Evolutionary conservation across 2,888 invertebrate species (phyloP), one percentile per base, ranked within the genome.

Genomic region (Cataglyphis rosenhaueri): DNA sequence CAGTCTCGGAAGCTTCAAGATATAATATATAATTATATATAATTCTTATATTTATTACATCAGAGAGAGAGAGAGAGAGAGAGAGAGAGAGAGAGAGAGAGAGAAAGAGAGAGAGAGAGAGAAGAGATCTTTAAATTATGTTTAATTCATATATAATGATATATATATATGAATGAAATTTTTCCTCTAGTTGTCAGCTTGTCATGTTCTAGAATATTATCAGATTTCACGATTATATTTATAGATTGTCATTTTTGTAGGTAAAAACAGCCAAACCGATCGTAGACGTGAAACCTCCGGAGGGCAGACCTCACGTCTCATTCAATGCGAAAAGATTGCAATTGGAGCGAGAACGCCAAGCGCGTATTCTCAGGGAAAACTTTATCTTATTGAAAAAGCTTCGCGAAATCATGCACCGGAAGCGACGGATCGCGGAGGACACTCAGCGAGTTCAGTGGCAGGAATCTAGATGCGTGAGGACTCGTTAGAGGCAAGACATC

Each of bases 331-430:
- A 94, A 25, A 90, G 92, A 32, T 81, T 87, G 44, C 94, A 94
- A 81, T 62, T 94, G 25, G 93, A 94, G 65, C 88, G 90, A 0
- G 94, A 94, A 79, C 89, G 93, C 9, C 94, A 94, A 65, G 91
- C 91, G 6, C 91, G 91, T 21, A 94, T 94, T 25, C 82, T 91
- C 1, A 88, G 91, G 12, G 92, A 94, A 55, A 94, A 94, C 87
- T 94, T 94, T 66, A 93, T 94, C 29, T 89, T 94, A 0, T 74
- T 93, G 59, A 91, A 90, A 71, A 93, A 93, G 70, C 90, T 94
- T 3, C 89, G 89, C 0, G 91, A 92, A 1, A 94, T 94, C 6
- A 94, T 94, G 94, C 87, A 90, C 25, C 92, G 93, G 3, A 91
- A 91, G 55, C 84, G 71, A 8, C 70, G 12, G 8, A 12, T 70